Conservation (phyloP, 2,888 invertebrate species). For the Perizoma flavofasciatum region DNA sequence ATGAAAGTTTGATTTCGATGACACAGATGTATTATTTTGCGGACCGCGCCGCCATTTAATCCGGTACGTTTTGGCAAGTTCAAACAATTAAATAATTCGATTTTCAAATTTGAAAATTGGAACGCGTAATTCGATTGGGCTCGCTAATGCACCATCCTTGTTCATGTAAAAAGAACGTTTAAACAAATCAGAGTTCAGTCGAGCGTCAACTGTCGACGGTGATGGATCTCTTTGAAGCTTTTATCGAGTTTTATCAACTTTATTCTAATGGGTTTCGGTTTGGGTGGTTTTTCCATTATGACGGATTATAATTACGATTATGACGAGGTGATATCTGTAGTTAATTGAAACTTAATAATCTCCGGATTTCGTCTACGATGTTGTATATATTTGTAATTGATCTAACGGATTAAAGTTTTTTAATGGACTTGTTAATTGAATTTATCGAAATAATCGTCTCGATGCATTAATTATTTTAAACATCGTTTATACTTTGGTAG, state of each 20-base stretch:
- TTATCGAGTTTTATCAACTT: constrained; percentile 44
- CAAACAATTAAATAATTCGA: constrained; percentile 70
- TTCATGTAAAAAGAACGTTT: constrained; percentile 70
- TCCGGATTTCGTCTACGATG: constrained; percentile 33
- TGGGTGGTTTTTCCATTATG: constrained; percentile 53
- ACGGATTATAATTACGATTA: constrained; percentile 46
- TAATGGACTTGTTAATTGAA: constrained; percentile 25
- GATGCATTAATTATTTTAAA: background rate
- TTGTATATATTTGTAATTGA: constrained; percentile 29
- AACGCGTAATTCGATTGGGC: constrained; percentile 71
- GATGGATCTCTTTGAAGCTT: constrained; percentile 43
- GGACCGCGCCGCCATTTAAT: constrained; percentile 29
- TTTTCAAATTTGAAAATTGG: constrained; percentile 73
- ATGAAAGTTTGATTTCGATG: background rate
- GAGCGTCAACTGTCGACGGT: constrained; percentile 50
- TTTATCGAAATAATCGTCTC: constrained; percentile 12
- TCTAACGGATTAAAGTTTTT: constrained; percentile 29
- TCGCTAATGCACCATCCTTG: constrained; percentile 74
- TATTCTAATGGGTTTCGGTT: constrained; percentile 51
- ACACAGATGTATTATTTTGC: constrained; percentile 1
- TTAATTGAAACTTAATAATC: constrained; percentile 59
- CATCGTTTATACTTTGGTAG: background rate
- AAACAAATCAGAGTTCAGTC: constrained; percentile 66
- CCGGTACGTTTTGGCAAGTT: constrained; percentile 38
- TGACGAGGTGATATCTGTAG: constrained; percentile 50